Conservation (phyloP, 2,888 invertebrate genomes). For the Xestoiulus laeticollis region DNA sequence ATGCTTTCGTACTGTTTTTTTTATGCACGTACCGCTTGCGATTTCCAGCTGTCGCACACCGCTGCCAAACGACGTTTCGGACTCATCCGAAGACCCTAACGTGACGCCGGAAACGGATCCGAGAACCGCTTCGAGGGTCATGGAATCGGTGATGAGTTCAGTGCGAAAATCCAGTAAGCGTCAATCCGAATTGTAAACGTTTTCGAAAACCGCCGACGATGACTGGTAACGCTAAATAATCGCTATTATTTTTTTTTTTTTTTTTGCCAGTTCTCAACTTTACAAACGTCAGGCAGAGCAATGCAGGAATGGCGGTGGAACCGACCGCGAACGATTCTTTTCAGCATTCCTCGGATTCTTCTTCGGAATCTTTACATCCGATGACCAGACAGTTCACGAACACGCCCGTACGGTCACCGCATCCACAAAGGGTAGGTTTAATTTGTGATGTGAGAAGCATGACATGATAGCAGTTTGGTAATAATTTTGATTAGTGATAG, state of each 20-base stretch:
- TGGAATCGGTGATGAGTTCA: slow-evolving; percentile 23
- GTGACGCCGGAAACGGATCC: not conserved
- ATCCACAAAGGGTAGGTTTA: not conserved
- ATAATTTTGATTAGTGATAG: no score
- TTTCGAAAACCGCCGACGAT: not conserved
- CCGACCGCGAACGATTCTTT: not conserved
- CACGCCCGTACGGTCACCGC: not conserved
- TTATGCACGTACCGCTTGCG: not conserved
- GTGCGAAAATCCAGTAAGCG: not conserved
- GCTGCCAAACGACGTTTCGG: not conserved
- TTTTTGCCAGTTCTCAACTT: not conserved
- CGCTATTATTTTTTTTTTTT: no score
- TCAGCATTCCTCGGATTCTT: not conserved
- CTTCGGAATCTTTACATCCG: not conserved
- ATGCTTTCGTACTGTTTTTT: not conserved
- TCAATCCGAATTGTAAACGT: not conserved
- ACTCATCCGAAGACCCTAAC: not conserved
- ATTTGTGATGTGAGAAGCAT: no score
- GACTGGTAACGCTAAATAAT: not conserved
- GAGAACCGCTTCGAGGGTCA: not conserved
- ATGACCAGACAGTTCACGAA: not conserved
- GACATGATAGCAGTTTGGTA: no score
- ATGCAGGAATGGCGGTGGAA: not conserved
- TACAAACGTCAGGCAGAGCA: not conserved
- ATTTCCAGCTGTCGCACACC: not conserved